These are phyloP conservation scores for Nylanderia fulva DNA, from an alignment of 1,140 invertebrate genomes.

Conservation along the genomic window DNA sequence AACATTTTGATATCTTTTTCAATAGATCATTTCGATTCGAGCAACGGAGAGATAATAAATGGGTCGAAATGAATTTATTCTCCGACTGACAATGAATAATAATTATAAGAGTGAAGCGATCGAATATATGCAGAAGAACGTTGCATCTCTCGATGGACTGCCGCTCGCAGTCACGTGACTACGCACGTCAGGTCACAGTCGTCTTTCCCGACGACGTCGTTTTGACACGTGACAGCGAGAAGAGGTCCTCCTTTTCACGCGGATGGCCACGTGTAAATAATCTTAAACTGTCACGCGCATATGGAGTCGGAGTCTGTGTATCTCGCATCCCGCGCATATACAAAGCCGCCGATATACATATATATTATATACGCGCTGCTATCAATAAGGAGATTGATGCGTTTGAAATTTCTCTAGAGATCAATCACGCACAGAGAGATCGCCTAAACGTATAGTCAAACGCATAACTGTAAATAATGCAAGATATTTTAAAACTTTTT, in stretches of 20 bases:
- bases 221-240: background rate
- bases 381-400: slow-evolving; percentile 28
- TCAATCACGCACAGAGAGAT: background rate
- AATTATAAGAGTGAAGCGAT: background rate
- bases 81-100: no score
- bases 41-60: no score
- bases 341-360: no score
- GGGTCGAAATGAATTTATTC: no score
- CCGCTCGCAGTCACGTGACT: background rate
- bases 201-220: background rate
- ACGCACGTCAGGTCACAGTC: background rate
- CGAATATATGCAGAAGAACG: background rate
- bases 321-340: slow-evolving; percentile 14
- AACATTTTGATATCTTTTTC: no score
- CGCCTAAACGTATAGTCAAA: no score
- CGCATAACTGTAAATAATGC: background rate
- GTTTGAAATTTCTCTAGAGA: slow-evolving; percentile 8
- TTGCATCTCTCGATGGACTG: background rate
- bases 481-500: no score
- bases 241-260: background rate
- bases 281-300: slow-evolving; percentile 39
- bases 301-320: background rate
- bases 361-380: background rate
- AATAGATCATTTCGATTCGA: no score
- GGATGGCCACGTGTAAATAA: slow-evolving; percentile 34